Evolutionary conservation across 2,888 invertebrate species (phyloP).

Genomic region (Cheilosia impressa): DNA sequence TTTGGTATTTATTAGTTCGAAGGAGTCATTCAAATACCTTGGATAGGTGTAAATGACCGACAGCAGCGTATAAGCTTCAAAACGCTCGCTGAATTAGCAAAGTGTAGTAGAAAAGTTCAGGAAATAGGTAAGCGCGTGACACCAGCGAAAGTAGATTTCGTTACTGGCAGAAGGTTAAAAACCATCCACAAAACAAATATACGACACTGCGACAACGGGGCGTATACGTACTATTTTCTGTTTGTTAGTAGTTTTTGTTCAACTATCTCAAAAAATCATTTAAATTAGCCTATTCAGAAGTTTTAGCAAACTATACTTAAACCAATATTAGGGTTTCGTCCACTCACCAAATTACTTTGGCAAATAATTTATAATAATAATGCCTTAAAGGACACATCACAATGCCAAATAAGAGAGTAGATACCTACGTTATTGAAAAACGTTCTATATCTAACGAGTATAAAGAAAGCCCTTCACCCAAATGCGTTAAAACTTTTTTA

Average conservation of each 20-base stretch:
- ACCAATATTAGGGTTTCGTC: not conserved
- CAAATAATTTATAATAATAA: not conserved
- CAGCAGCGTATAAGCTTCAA: no score
- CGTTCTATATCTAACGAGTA: conserved; percentile 11
- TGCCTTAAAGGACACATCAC: not conserved
- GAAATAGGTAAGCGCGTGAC: no score
- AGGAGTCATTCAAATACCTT: no score
- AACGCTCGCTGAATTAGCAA: no score
- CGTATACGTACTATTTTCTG: not conserved
- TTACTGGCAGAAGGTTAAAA: no score
- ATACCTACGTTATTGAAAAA: not conserved
- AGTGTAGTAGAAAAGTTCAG: no score
- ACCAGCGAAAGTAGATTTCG: no score
- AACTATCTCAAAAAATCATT: not conserved
- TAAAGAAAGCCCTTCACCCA: conserved; percentile 17
- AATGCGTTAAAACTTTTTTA: conserved; percentile 58
- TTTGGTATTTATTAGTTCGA: no score
- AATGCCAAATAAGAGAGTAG: not conserved
- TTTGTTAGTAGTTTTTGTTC: not conserved
- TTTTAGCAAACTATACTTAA: no score
- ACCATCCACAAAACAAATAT: not conserved
- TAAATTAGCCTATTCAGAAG: no score
- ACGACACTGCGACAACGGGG: not conserved
- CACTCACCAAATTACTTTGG: not conserved
- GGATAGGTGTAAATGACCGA: no score